Percentiles rank a stretch among this genome's conserved stretches.
Conservation (phyloP, 1,140 invertebrate genomes). For the Holcopasites calliopsidis region DNA sequence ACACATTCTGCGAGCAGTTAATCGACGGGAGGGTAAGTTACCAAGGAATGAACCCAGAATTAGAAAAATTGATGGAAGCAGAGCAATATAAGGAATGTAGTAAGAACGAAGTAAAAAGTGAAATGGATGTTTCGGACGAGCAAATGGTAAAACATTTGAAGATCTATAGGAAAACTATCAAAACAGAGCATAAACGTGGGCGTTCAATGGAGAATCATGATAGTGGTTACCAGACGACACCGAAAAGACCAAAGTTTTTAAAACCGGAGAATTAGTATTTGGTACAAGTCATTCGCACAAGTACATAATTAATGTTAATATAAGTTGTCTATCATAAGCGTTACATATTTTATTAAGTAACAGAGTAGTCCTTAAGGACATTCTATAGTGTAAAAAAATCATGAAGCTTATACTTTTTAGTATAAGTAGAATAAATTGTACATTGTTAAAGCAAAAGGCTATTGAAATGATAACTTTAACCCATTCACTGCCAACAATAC, state of each 20-base stretch:
- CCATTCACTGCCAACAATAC: too few species aligned
- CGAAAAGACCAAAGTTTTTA: constrained; percentile 72
- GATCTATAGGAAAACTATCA: constrained; percentile 70
- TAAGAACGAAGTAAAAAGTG: constrained; percentile 75
- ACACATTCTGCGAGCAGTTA: constrained; percentile 86
- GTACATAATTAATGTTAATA: constrained; percentile 3
- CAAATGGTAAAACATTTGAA: constrained; percentile 83
- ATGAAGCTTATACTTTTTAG: background rate
- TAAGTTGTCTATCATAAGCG: background rate
- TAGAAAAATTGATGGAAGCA: constrained; percentile 86
- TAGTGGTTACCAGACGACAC: constrained; percentile 52
- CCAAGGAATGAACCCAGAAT: constrained; percentile 93
- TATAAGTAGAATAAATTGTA: background rate
- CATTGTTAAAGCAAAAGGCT: background rate
- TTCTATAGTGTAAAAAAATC: background rate
- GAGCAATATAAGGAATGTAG: constrained; percentile 77
- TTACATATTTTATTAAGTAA: background rate
- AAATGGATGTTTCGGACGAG: constrained; percentile 85
- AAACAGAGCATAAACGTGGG: constrained; percentile 69
- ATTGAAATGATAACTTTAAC: background rate
- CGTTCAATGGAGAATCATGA: constrained; percentile 41
- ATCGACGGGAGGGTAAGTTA: constrained; percentile 91
- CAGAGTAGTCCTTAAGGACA: background rate
- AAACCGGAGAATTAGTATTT: constrained; percentile 67
- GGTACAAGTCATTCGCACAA: constrained; percentile 14